phyloP scores from a whole-genome alignment of 2,797 vertebrate species.

The Hydrolagus colliei region DNA sequence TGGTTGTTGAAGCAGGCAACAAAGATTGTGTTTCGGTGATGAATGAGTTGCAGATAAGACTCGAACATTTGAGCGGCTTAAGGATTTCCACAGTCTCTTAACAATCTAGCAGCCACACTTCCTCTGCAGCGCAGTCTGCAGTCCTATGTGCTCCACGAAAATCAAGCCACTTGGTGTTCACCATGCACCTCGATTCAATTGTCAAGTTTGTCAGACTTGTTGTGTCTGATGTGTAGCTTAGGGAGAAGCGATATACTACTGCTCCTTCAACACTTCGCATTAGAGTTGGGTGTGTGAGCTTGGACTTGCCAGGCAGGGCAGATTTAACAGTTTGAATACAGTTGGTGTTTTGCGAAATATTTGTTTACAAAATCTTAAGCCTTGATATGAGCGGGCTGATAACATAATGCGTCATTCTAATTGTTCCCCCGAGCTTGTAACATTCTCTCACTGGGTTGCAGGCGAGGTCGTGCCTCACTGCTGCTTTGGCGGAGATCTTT shows the following conservation, averaged over 20 bases:
- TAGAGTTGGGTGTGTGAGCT: slow-evolving; percentile 33
- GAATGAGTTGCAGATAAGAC: slow-evolving; percentile 33
- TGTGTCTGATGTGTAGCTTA: slow-evolving; percentile 32
- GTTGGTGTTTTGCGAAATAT: slow-evolving; percentile 11
- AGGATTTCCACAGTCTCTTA: slow-evolving; percentile 35
- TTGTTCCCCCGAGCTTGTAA: slow-evolving; percentile 14
- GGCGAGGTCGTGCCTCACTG: slow-evolving; percentile 4
- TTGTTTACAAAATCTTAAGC: slow-evolving; percentile 33
- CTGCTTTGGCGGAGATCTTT: background rate
- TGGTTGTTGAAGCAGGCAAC: slow-evolving; percentile 20
- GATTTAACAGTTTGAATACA: slow-evolving; percentile 10
- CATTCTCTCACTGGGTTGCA: background rate
- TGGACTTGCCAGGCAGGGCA: slow-evolving; percentile 18
- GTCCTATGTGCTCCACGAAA: slow-evolving; percentile 31
- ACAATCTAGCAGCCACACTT: slow-evolving; percentile 33
- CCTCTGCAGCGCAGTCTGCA: slow-evolving; percentile 31
- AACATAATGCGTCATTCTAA: slow-evolving; percentile 21
- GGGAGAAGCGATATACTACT: slow-evolving; percentile 33
- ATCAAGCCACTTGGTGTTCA: background rate
- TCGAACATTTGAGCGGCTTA: slow-evolving; percentile 32
- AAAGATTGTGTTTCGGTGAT: slow-evolving; percentile 32
- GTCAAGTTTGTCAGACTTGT: background rate
- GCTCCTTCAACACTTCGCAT: slow-evolving; percentile 35
- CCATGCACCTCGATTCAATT: slow-evolving; percentile 33
- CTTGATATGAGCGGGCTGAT: slow-evolving; percentile 20